Percentiles rank a stretch among this genome's conserved stretches.
These are phyloP conservation scores for Hylaeus anthracinus DNA, from an alignment of 1,140 invertebrate species.

Conservation along the genomic window DNA sequence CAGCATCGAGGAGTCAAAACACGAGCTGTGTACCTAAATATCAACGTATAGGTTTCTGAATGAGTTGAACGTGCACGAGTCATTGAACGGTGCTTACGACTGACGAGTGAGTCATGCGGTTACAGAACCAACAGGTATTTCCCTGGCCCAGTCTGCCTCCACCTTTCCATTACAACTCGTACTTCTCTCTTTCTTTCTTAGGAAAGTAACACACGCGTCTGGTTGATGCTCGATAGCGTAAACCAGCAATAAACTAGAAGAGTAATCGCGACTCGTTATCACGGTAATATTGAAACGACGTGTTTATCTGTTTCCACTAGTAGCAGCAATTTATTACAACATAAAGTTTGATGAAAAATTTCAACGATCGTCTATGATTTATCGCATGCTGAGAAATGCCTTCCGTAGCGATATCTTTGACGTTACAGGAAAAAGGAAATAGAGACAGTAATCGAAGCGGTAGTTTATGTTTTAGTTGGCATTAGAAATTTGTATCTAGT, in stretches of 20 bases:
- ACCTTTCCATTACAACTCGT: conserved; percentile 1
- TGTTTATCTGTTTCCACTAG: not conserved
- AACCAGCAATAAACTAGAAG: conserved; percentile 17
- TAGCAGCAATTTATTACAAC: not conserved
- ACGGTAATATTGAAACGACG: not conserved
- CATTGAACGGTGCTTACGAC: conserved; percentile 49
- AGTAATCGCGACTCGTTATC: conserved; percentile 4
- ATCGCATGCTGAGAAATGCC: not conserved
- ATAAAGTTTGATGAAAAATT: not conserved
- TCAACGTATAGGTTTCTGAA: conserved; percentile 21
- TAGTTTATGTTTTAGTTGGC: too few species aligned
- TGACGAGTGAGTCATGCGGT: conserved; percentile 39
- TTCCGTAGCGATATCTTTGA: not conserved
- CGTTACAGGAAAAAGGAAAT: too few species aligned
- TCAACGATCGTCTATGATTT: not conserved
- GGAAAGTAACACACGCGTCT: conserved; percentile 35
- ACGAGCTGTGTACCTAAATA: not conserved
- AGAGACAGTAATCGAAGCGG: too few species aligned
- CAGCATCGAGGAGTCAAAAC: not conserved
- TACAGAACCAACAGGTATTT: conserved; percentile 32
- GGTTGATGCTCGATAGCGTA: not conserved
- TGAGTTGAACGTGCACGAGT: conserved; percentile 46
- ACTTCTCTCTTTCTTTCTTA: conserved; percentile 18
- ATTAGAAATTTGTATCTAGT: too few species aligned
- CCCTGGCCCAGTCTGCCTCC: conserved; percentile 8